Evolutionary conservation across 2,113 vertebrate genomes (phyloP), one percentile per base, ranked within the genome.

Genomic region (Lates calcarifer): DNA sequence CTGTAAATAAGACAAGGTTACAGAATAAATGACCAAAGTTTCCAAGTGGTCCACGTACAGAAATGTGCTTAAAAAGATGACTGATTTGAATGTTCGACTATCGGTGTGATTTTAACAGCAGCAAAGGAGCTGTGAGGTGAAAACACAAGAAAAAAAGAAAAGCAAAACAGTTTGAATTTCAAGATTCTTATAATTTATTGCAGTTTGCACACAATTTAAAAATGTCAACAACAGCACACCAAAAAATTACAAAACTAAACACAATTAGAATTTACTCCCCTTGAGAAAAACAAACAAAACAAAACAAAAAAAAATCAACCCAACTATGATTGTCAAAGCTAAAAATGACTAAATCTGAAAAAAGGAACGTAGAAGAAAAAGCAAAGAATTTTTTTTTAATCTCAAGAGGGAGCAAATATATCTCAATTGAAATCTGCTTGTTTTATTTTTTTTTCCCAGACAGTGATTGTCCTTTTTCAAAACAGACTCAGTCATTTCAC

Each of bases 181-280:
- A 92, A 93, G 94, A 96, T 97, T 97, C 97, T 97, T 97, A 98
- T 98, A 98, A 99, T 99, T 99, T 99, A 99, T 99, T 99, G 97
- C 98, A 98, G 96, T 99, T 98, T 98, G 96, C 97, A 99, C 98
- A 99, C 97, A 97, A 97, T 97, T 99, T 96, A 97, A 98, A 99
- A 99, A 99, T 97, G 93, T 97, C 97, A 98, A 97, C 96, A 98
- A 96, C 95, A 94, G 97, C 98, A 99, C 97, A 97, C 97, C 96
- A 98, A 97, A 97, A 97, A 97, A 97, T 97, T 99, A 99, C 98
- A 99, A 99, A 99, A 99, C 97, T 98, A 98, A 99, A 99, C 97
- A 98, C 97, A 97, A 96, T 97, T 96, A 97, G 96, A 98, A 98
- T 97, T 98, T 97, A 98, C 97, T 97, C 96, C 96, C 96, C 95